These are phyloP conservation scores for Psephotus haematonotus DNA, from an alignment of 2,113 vertebrate species.

Conservation along the genomic window DNA sequence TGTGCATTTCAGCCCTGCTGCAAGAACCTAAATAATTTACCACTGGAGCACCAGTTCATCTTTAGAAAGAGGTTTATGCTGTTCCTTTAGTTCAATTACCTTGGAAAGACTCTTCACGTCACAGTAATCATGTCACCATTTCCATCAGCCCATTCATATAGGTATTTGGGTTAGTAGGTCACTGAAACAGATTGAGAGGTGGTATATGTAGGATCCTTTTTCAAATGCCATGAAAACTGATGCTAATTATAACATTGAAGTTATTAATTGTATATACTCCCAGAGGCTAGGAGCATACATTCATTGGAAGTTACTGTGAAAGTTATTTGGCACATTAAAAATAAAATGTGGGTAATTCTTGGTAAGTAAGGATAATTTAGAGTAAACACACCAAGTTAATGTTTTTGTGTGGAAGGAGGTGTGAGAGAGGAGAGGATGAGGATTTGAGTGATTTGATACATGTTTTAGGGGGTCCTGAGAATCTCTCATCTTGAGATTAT, in stretches of 20 bases:
- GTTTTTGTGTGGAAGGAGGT: background rate
- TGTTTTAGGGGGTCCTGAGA: background rate
- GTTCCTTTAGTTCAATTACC: constrained; percentile 12
- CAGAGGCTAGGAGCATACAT: background rate
- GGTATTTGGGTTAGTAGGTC: constrained; percentile 59
- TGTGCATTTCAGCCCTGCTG: background rate
- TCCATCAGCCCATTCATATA: constrained; percentile 15
- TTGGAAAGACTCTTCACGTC: constrained; percentile 16
- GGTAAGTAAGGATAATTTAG: background rate
- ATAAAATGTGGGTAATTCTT: background rate
- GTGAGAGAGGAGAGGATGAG: background rate
- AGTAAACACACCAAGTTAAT: background rate
- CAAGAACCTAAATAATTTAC: background rate
- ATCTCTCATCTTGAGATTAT: background rate
- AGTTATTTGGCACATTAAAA: background rate
- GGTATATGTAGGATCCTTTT: constrained; percentile 16
- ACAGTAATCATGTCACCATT: constrained; percentile 15
- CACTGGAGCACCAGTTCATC: background rate
- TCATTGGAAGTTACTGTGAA: background rate
- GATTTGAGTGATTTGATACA: background rate
- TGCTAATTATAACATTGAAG: background rate
- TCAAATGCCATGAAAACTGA: constrained; percentile 16
- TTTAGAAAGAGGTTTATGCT: constrained; percentile 21
- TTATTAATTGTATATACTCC: background rate
- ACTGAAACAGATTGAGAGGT: constrained; percentile 47